Evolutionary conservation across 2,888 invertebrate species (phyloP), one percentile per base, ranked within the genome.

Genomic region (Napeogenes sylphis): DNA sequence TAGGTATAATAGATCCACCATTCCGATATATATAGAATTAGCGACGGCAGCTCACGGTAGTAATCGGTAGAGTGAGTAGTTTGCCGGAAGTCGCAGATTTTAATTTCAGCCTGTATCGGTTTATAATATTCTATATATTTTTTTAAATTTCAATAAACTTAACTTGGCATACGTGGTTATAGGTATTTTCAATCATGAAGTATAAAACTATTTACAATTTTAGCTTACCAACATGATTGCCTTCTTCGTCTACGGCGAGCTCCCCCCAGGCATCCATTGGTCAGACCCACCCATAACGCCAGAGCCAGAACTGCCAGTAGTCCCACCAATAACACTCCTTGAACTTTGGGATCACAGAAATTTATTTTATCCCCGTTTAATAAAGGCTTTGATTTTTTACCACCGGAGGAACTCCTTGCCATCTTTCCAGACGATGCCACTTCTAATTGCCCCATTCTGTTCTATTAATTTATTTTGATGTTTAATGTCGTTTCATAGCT

Each of bases 261-360:
- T 13, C 74, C 72, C 12, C 74, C 61, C 30, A 80, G 62, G 62
- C 84, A 83, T 8, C 81, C 79, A 33, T 72, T 73, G 0, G 71
- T 76, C 65, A 77, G 82, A 14, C 82, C 77, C 61, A 77, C 82
- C 77, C 80, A 84, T 4, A 83, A 69, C 1, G 77, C 79, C 45
- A 83, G 32, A 2, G 73, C 72, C 6, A 84, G 62, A 2, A 85
- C 68, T 4, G 75, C 75, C 32, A 87, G 65, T 2, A 82, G 61
- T 0, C 74, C 78, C 8, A 79, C 75, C 13, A 81, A 70, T 12
- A 84, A 21, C 3, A 73, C 65, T 46, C 72, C 75, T 71, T 83
- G 82, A 10, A 81, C 66, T 71, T 80, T 82, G 5, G 83, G 79
- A 59, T 86, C 73, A 61, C 68, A 68, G 35, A 74, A 72, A 64